These are phyloP conservation scores for Butastur rufipennis DNA, from an alignment of 2,113 vertebrate species.

Conservation along the genomic window DNA sequence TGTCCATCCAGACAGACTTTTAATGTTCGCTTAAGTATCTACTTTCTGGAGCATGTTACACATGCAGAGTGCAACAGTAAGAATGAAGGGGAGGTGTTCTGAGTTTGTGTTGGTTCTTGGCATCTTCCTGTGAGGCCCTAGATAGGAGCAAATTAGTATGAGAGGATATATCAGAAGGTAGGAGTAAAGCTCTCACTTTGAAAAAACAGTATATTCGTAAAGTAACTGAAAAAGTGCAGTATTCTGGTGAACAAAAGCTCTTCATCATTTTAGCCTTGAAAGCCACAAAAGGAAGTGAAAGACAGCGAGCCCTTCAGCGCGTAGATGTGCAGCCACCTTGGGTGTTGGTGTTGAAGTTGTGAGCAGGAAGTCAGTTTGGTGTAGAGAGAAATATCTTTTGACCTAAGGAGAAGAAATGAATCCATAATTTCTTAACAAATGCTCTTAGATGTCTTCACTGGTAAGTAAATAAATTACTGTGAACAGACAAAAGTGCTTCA, in stretches of 20 bases:
- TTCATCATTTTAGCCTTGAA: not conserved
- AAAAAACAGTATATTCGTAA: not conserved
- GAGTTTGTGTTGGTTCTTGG: not conserved
- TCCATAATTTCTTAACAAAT: not conserved
- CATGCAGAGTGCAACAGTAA: not conserved
- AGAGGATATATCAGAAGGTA: not conserved
- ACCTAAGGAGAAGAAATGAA: not conserved
- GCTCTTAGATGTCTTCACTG: not conserved
- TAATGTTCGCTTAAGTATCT: not conserved
- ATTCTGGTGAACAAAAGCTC: not conserved
- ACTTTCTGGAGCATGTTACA: not conserved
- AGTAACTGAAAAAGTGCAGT: not conserved
- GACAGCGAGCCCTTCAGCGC: not conserved
- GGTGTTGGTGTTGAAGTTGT: not conserved
- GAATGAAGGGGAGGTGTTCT: not conserved
- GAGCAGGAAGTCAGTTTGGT: not conserved
- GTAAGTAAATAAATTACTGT: slow-evolving; percentile 4
- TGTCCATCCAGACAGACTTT: not conserved
- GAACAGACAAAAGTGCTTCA: not conserved
- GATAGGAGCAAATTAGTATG: not conserved
- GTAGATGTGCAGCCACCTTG: not conserved
- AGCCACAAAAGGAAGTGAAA: slow-evolving; percentile 53
- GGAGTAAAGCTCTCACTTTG: not conserved
- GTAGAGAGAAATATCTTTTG: not conserved
- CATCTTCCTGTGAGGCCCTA: not conserved